Base-by-base conservation (phyloP, 2,888 invertebrate species). In the Parthenolecanium corni region DNA sequence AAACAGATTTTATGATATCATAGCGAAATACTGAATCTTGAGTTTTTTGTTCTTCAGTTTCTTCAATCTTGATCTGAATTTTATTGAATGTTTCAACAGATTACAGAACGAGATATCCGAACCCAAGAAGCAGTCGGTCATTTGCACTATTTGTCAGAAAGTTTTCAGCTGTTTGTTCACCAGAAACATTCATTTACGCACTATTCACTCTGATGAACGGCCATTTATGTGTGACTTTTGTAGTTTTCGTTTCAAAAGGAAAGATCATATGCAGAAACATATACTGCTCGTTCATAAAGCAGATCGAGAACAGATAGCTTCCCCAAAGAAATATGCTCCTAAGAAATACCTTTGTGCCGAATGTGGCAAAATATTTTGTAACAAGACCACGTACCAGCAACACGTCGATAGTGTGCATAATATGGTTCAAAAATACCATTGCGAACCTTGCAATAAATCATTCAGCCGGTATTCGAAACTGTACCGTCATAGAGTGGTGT, bases 321-420 rank as follows among this genome's bases (percentile, higher is more conserved):
- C 31, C 31, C n/a, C 44, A 1, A 57, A 25, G 44, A 40, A 44
- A 14, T 25, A 42, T 24, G 9, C 16, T 2, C 42, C 23, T 24
- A 3, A 25, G 20, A n/a, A 18, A 20, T 44, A 31, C 25, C 31
- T 57, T 6, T 57, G 57, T 21, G 25, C 44, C 44, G 46, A 57
- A 9, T 57, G 57, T 5, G 57, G 57, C 12, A 57, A 46, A 46
- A 47, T 57, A 2, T 24, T 57, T 6, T 44, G 44, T 25, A 44
- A 42, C 11, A 44, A 42, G 9, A 42, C 42, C 21, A 1, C 25
- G 2, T 21, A 44, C 9, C 42, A 57, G 31, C 44, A 57, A 20
- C 57, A 57, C 46, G 44, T 57, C 18, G 44, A 57, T 44, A 57
- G 57, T 31, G 42, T 46, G 18, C 57, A 57, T 47, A 42, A 23